Percentiles rank a stretch among this genome's conserved stretches.
These are phyloP conservation scores for Oxyteleia sp. DNA, from an alignment of 2,888 invertebrate species.

Conservation along the genomic window DNA sequence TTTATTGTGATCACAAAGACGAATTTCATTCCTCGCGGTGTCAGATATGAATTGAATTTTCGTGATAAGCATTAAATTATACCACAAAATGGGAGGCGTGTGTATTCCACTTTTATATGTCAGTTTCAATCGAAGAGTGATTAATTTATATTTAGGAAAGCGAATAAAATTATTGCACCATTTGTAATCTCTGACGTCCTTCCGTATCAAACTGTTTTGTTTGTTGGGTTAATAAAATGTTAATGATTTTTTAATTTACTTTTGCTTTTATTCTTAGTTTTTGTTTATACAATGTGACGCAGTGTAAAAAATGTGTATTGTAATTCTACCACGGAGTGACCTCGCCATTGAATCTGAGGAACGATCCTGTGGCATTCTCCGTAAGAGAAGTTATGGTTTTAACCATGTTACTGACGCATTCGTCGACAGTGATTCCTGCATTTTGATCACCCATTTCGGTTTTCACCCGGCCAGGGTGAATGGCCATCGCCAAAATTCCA, in stretches of 20 bases:
- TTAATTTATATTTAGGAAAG: slow-evolving; percentile 56
- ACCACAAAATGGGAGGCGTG: slow-evolving; percentile 14
- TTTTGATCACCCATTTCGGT: slow-evolving; percentile 96
- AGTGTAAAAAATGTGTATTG: not conserved
- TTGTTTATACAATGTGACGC: not conserved
- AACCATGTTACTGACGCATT: slow-evolving; percentile 91
- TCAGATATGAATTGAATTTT: slow-evolving; percentile 26
- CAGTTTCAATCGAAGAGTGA: slow-evolving; percentile 10
- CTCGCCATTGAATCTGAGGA: slow-evolving; percentile 93
- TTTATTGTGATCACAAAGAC: slow-evolving; percentile 39
- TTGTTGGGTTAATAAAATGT: slow-evolving; percentile 21
- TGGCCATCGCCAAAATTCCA: slow-evolving; percentile 91
- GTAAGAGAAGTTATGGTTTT: slow-evolving; percentile 90
- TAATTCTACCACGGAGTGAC: slow-evolving; percentile 91
- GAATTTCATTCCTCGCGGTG: slow-evolving; percentile 38
- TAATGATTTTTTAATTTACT: slow-evolving; percentile 1
- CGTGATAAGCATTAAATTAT: slow-evolving; percentile 7
- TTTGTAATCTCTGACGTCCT: slow-evolving; percentile 27
- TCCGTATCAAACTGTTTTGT: slow-evolving; percentile 2
- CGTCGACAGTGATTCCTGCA: slow-evolving; percentile 92
- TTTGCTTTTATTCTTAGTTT: not conserved
- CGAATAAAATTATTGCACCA: slow-evolving; percentile 50
- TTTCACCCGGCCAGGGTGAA: slow-evolving; percentile 97
- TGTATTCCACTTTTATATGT: slow-evolving; percentile 55
- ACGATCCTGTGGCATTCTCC: slow-evolving; percentile 92